Conservation (phyloP, 2,797 vertebrate genomes). For the Anguilla pacifica region DNA sequence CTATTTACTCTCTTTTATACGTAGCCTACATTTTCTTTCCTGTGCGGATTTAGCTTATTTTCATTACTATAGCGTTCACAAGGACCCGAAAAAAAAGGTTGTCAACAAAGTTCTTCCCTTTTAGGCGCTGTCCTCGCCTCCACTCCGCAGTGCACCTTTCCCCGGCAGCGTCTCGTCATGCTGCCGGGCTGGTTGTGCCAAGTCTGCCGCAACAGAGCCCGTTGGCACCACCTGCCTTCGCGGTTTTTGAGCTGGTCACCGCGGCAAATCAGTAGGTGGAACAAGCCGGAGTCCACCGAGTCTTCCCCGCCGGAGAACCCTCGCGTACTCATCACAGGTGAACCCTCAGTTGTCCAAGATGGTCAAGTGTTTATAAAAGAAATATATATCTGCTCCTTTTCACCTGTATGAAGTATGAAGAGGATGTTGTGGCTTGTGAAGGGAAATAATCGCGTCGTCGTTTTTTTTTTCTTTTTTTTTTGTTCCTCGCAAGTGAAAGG, state of each 20-base stretch:
- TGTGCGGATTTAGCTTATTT: conserved; percentile 51
- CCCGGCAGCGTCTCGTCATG: conserved; percentile 57
- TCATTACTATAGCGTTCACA: neutral
- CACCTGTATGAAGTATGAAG: neutral
- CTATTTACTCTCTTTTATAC: neutral
- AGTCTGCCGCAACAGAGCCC: conserved; percentile 48
- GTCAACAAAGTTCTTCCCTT: neutral
- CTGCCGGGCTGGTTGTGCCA: conserved; percentile 54
- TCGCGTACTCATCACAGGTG: conserved; percentile 76
- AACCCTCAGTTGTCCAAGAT: neutral
- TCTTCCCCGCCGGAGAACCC: conserved; percentile 57
- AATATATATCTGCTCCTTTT: neutral
- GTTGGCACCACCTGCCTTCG: conserved; percentile 19
- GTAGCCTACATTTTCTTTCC: neutral
- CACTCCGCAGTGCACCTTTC: neutral
- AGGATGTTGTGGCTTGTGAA: neutral
- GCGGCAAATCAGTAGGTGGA: conserved; percentile 65
- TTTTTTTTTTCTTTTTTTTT: conserved; percentile 44
- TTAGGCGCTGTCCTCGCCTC: neutral
- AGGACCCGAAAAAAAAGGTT: neutral
- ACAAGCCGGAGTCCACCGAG: conserved; percentile 51
- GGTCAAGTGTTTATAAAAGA: neutral
- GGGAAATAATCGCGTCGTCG: neutral
- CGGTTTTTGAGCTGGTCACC: conserved; percentile 57
- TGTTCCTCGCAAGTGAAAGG: conserved; percentile 51